A percentile compares a stretch with the other conserved stretches of the same genome.
Conservation (phyloP, 2,888 invertebrate genomes). For the Limenitis camilla region DNA sequence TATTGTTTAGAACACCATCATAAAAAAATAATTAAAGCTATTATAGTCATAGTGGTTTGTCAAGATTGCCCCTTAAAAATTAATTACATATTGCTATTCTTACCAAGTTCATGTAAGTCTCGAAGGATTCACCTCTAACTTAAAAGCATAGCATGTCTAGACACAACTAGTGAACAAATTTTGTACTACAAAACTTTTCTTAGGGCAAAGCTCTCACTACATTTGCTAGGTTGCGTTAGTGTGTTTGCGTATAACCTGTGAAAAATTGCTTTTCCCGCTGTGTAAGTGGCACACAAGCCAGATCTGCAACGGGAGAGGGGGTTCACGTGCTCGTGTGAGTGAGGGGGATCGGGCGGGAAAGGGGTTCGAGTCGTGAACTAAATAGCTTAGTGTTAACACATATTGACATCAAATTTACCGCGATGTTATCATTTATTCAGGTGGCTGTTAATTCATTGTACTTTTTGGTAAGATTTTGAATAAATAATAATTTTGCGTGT, state of each 20-base stretch:
- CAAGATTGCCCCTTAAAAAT: slow-evolving; percentile 7
- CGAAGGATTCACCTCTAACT: slow-evolving; percentile 62
- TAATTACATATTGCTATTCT: background rate
- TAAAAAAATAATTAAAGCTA: background rate
- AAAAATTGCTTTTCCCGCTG: slow-evolving; percentile 63
- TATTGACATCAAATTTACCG: slow-evolving; percentile 75
- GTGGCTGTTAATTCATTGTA: slow-evolving; percentile 63
- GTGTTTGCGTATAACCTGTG: slow-evolving; percentile 61
- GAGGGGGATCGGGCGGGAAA: slow-evolving; percentile 42
- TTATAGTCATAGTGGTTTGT: background rate
- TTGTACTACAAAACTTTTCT: slow-evolving; percentile 70
- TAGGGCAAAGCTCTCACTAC: slow-evolving; percentile 65
- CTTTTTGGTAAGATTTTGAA: slow-evolving; percentile 48
- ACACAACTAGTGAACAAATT: slow-evolving; percentile 71
- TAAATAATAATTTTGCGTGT: slow-evolving; percentile 40
- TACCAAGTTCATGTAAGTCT: slow-evolving; percentile 41
- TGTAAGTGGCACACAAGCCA: slow-evolving; percentile 43
- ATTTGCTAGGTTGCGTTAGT: slow-evolving; percentile 42
- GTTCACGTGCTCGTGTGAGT: slow-evolving; percentile 43
- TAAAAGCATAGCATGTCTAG: slow-evolving; percentile 70
- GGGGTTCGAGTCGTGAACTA: slow-evolving; percentile 70
- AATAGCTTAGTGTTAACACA: slow-evolving; percentile 76
- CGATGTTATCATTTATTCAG: slow-evolving; percentile 74
- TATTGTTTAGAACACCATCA: background rate
- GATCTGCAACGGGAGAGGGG: slow-evolving; percentile 28